These are phyloP conservation scores for Malurus leucopterus DNA, from an alignment of 2,797 vertebrate genomes.

Conservation along the genomic window DNA sequence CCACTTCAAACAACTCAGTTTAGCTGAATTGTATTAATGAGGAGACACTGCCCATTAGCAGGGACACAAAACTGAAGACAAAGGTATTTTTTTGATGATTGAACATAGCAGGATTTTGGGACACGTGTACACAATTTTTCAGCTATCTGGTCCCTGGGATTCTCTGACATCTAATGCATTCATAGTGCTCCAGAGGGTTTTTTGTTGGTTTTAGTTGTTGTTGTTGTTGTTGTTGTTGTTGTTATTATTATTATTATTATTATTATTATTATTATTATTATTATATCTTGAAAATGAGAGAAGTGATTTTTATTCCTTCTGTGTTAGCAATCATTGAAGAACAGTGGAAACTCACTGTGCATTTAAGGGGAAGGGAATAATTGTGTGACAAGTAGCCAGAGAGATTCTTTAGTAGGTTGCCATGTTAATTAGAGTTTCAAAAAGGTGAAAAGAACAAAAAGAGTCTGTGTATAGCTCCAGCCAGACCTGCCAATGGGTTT, in stretches of 20 bases:
- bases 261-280: too few relatives aligned
- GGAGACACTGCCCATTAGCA: background rate
- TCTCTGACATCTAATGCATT: background rate
- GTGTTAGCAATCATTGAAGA: background rate
- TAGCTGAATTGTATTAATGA: background rate
- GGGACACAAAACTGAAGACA: background rate
- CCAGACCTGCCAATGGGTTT: background rate
- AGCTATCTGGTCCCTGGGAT: background rate
- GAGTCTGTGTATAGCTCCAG: background rate
- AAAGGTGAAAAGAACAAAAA: background rate
- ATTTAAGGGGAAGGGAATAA: background rate
- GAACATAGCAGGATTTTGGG: background rate
- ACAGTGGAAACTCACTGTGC: background rate
- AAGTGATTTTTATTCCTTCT: background rate
- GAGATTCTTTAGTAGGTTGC: background rate
- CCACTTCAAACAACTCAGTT: background rate
- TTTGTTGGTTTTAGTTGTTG: background rate
- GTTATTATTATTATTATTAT: too few relatives aligned
- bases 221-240: too few relatives aligned
- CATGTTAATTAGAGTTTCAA: background rate
- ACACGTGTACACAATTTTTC: rapidly evolving
- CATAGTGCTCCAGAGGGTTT: background rate
- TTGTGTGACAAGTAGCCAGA: background rate
- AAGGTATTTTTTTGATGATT: background rate
- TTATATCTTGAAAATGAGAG: background rate